Percentiles rank a stretch among this genome's conserved stretches.
Evolutionary conservation across 2,113 vertebrate species (phyloP).

Genomic region (Nanorana parkeri): DNA sequence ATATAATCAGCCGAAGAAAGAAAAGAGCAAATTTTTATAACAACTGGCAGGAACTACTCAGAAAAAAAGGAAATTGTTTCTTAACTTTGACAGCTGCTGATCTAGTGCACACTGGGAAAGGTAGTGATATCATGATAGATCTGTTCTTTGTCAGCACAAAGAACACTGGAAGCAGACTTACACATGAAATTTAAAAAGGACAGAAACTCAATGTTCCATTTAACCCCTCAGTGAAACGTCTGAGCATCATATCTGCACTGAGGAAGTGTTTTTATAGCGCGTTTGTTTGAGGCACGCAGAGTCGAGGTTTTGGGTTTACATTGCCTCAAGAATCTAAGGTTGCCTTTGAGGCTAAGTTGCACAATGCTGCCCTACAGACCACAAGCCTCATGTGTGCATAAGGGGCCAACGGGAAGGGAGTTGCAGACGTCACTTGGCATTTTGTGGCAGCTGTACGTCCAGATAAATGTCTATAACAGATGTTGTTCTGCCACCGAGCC

Average conservation of each 20-base stretch:
- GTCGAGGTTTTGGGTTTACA: background rate
- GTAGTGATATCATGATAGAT: slow-evolving; percentile 48
- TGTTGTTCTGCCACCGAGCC: slow-evolving; percentile 11
- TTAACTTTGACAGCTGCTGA: slow-evolving; percentile 40
- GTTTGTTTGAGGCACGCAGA: background rate
- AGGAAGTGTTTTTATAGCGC: background rate
- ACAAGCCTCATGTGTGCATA: background rate
- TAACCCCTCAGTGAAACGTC: background rate
- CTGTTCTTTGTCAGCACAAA: slow-evolving; percentile 39
- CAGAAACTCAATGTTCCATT: background rate
- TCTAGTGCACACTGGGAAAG: slow-evolving; percentile 44
- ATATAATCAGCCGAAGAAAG: slow-evolving; percentile 1
- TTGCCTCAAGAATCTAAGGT: background rate
- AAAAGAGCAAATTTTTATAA: slow-evolving; percentile 20
- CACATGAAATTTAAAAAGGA: background rate
- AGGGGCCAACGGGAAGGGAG: background rate
- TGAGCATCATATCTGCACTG: background rate
- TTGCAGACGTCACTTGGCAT: background rate
- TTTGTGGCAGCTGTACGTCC: background rate
- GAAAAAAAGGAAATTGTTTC: slow-evolving; percentile 39
- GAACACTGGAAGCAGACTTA: slow-evolving; percentile 22
- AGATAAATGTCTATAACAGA: slow-evolving; percentile 17
- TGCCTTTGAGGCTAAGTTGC: background rate
- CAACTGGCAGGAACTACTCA: slow-evolving; percentile 44
- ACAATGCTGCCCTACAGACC: background rate